phyloP scores from a whole-genome alignment of 2,888 invertebrate genomes.

The Thereva nobilitata region DNA sequence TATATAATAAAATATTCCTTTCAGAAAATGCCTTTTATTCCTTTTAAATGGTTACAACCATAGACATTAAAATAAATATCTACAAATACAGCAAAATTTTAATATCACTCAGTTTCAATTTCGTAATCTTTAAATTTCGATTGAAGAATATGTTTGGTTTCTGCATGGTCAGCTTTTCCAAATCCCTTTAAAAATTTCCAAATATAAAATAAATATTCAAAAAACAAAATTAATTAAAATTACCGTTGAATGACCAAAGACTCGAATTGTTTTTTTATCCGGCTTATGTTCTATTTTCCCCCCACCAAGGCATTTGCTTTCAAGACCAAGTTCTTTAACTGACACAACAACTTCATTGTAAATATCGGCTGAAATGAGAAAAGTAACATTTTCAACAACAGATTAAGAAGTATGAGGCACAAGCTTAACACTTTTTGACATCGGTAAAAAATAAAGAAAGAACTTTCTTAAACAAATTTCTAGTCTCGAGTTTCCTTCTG shows the following conservation, averaged over 20 bases:
- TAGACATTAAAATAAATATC: too few species aligned
- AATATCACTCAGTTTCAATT: slow-evolving; percentile 77
- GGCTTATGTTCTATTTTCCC: slow-evolving; percentile 88
- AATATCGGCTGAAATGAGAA: slow-evolving; percentile 72
- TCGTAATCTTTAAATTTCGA: slow-evolving; percentile 73
- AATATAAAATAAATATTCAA: background rate
- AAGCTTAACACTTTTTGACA: too few species aligned
- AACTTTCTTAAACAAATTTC: too few species aligned
- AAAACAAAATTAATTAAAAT: slow-evolving; percentile 24
- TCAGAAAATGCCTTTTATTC: too few species aligned
- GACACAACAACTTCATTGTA: slow-evolving; percentile 64
- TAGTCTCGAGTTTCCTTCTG: too few species aligned
- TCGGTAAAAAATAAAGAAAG: too few species aligned
- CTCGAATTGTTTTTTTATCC: slow-evolving; percentile 74
- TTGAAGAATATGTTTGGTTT: slow-evolving; percentile 75
- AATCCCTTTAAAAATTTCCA: slow-evolving; percentile 67
- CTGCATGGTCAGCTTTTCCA: slow-evolving; percentile 86
- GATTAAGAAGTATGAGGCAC: background rate
- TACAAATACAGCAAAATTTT: too few species aligned
- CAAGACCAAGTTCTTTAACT: slow-evolving; percentile 60
- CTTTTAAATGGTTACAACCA: too few species aligned
- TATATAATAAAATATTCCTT: too few species aligned
- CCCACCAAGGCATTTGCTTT: slow-evolving; percentile 86
- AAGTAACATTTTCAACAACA: slow-evolving; percentile 3
- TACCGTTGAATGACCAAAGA: slow-evolving; percentile 92